These are phyloP conservation scores for Mythimna vitellina DNA, from an alignment of 2,888 invertebrate genomes.

Conservation along the genomic window DNA sequence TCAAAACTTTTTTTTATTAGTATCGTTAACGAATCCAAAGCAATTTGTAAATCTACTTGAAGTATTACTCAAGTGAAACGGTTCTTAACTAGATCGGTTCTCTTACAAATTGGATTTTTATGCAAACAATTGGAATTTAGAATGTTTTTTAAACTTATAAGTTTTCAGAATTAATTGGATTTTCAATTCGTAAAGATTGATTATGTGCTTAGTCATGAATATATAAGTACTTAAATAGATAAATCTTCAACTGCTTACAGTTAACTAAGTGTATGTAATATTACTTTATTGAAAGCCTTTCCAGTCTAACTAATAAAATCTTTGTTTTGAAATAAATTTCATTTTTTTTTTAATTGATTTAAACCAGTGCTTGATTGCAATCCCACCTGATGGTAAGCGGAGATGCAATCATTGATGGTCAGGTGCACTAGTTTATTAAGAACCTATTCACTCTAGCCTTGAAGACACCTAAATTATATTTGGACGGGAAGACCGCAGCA, in stretches of 20 bases:
- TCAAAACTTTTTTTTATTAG: background rate
- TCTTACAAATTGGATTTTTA: slow-evolving; percentile 8
- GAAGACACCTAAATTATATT: too few relatives aligned
- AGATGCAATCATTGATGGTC: too few relatives aligned
- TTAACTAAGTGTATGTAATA: background rate
- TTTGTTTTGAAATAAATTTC: too few relatives aligned
- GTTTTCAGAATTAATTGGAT: background rate
- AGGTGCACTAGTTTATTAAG: too few relatives aligned
- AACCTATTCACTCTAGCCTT: too few relatives aligned
- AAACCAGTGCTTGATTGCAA: too few relatives aligned
- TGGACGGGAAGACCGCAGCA: too few relatives aligned
- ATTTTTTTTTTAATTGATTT: too few relatives aligned
- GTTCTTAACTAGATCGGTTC: background rate
- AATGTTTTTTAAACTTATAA: background rate
- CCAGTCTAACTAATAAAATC: too few relatives aligned
- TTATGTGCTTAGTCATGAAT: background rate
- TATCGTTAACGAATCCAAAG: slow-evolving; percentile 10
- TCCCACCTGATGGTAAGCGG: too few relatives aligned
- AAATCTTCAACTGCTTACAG: background rate
- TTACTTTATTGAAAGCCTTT: background rate
- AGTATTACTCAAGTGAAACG: slow-evolving; percentile 5
- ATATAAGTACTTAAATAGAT: background rate
- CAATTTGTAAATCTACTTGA: slow-evolving; percentile 16
- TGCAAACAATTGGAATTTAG: background rate
- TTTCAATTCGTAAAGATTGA: background rate